These are phyloP conservation scores for Acrocephalus kingi DNA, from an alignment of 2,113 vertebrate species.

Conservation along the genomic window DNA sequence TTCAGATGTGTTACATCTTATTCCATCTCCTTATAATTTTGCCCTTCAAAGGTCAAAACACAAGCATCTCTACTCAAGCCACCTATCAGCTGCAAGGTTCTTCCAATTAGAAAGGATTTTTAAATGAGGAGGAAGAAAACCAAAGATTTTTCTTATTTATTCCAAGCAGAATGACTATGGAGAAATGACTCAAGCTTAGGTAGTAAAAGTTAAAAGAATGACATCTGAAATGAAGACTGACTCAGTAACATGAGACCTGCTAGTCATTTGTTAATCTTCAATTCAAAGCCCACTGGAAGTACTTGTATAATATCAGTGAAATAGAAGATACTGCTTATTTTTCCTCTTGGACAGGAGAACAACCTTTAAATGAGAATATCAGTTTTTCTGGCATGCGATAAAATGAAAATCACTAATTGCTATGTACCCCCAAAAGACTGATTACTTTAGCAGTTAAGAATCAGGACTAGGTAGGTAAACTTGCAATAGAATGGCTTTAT, in stretches of 20 bases:
- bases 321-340: neutral
- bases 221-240: slow-evolving; percentile 31
- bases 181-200: slow-evolving; percentile 31
- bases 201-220: neutral
- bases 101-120: neutral
- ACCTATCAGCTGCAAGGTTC: neutral
- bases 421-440: neutral
- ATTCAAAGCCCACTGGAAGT: neutral
- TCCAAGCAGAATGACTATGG: neutral
- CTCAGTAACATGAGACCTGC: slow-evolving; percentile 32
- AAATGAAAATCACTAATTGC: neutral
- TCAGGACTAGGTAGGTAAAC: neutral
- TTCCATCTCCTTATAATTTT: neutral
- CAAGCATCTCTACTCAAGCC: neutral
- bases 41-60: neutral
- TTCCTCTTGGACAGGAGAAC: neutral
- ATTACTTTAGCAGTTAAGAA: neutral
- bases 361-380: neutral
- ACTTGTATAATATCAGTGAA: neutral
- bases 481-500: slow-evolving; percentile 10
- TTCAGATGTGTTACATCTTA: neutral
- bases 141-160: neutral
- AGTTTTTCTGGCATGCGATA: neutral
- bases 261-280: neutral
- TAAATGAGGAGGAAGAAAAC: neutral